Percentiles rank a stretch among this genome's conserved stretches.
These are phyloP conservation scores for Felis catus DNA, from an alignment of 2,113 vertebrate species.

Conservation along the genomic window DNA sequence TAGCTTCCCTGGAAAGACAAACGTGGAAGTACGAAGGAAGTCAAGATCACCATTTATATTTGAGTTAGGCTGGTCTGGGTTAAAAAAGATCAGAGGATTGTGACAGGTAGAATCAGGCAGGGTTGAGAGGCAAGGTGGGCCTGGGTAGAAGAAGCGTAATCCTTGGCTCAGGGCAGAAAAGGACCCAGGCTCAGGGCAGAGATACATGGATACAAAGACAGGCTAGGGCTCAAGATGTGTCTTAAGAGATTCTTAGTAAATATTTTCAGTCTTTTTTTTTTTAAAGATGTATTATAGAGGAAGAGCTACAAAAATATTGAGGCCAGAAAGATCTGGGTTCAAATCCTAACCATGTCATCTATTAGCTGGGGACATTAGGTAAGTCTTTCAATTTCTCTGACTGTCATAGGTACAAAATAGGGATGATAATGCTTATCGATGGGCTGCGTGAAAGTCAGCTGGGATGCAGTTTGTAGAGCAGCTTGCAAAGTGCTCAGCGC, in stretches of 20 bases:
- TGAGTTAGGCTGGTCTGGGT: neutral
- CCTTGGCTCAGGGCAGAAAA: neutral
- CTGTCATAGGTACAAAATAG: neutral
- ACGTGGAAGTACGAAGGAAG: neutral
- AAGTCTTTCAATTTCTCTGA: neutral
- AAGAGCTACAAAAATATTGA: neutral
- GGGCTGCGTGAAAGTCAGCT: neutral
- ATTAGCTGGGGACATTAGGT: neutral
- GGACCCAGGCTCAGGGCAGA: neutral
- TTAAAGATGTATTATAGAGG: neutral
- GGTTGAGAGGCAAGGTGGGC: neutral
- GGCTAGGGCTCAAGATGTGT: neutral
- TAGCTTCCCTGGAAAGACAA: neutral
- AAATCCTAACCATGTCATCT: neutral
- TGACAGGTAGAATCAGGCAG: neutral
- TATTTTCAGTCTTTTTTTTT: neutral
- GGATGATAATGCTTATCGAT: fast-evolving
- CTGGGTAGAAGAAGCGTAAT: neutral
- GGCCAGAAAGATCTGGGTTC: neutral
- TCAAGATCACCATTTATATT: neutral
- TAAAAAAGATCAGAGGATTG: neutral
- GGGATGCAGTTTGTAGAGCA: neutral
- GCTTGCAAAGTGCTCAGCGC: neutral
- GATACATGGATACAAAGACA: neutral
- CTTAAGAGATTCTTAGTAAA: neutral